These are phyloP conservation scores for Thripadectes ignobilis DNA, from an alignment of 2,797 vertebrate species.

Conservation along the genomic window DNA sequence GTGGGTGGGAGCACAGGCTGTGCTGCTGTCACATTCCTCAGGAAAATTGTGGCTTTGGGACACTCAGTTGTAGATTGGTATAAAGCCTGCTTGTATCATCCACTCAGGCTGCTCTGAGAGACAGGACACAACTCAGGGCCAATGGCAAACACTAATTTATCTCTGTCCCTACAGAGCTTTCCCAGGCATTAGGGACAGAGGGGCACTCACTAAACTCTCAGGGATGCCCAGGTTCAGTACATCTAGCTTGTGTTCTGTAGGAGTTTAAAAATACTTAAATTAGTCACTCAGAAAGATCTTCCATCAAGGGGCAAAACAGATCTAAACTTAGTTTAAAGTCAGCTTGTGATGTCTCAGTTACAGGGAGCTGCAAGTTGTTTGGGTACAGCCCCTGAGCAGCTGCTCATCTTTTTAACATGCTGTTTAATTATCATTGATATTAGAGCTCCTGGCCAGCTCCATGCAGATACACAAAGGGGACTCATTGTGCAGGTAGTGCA, in stretches of 20 bases:
- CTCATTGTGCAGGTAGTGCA: background rate
- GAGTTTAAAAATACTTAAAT: background rate
- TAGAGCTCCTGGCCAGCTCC: background rate
- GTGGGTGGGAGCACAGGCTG: accelerated
- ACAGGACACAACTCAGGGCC: background rate
- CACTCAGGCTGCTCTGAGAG: background rate
- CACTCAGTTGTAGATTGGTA: background rate
- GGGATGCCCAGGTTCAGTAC: background rate
- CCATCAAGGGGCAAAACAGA: background rate
- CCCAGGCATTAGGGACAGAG: background rate
- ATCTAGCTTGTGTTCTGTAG: background rate
- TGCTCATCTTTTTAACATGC: background rate
- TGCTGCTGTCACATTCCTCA: background rate
- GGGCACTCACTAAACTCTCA: background rate
- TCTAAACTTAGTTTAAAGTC: background rate
- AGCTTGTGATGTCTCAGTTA: background rate
- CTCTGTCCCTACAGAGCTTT: background rate
- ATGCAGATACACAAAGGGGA: background rate
- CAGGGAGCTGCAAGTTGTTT: background rate
- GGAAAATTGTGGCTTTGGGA: background rate
- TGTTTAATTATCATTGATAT: background rate
- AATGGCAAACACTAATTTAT: background rate
- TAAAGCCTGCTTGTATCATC: background rate
- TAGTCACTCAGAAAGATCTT: background rate
- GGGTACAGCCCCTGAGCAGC: background rate